These are phyloP conservation scores for Helarctos malayanus DNA, from an alignment of 2,797 vertebrate species.

Conservation along the genomic window DNA sequence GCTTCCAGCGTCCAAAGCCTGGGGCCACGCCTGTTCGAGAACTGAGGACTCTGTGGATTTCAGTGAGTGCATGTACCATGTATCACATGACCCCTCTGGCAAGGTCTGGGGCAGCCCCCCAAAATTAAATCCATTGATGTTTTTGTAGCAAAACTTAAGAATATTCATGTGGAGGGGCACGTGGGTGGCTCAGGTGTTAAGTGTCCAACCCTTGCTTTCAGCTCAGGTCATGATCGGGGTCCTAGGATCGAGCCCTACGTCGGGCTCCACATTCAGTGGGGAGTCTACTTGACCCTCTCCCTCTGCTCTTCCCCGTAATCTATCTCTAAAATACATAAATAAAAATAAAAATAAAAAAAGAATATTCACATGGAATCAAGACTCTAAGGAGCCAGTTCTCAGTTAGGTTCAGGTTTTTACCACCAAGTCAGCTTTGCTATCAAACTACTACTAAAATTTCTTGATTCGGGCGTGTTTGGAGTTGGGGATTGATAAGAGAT, in stretches of 20 bases:
- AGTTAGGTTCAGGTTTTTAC: neutral
- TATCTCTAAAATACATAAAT: neutral
- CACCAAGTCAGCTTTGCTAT: neutral
- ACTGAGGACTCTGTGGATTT: neutral
- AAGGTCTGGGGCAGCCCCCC: neutral
- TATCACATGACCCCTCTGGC: neutral
- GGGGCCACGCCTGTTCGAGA: neutral
- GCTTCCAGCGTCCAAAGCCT: neutral
- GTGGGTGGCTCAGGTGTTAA: neutral
- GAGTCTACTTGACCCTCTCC: neutral
- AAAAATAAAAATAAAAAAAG: neutral
- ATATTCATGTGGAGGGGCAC: neutral
- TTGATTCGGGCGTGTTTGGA: neutral
- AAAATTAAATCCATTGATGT: neutral
- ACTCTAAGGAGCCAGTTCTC: neutral
- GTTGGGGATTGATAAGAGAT: neutral
- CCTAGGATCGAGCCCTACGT: neutral
- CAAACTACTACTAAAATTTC: neutral
- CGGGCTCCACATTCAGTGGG: neutral
- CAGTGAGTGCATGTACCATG: accelerated
- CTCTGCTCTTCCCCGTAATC: neutral
- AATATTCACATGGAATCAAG: neutral
- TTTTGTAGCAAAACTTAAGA: neutral
- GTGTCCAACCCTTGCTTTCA: neutral
- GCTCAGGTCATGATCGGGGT: neutral